These are phyloP conservation scores for Dolichoris vasculosae DNA, from an alignment of 1,140 invertebrate genomes.

Conservation along the genomic window DNA sequence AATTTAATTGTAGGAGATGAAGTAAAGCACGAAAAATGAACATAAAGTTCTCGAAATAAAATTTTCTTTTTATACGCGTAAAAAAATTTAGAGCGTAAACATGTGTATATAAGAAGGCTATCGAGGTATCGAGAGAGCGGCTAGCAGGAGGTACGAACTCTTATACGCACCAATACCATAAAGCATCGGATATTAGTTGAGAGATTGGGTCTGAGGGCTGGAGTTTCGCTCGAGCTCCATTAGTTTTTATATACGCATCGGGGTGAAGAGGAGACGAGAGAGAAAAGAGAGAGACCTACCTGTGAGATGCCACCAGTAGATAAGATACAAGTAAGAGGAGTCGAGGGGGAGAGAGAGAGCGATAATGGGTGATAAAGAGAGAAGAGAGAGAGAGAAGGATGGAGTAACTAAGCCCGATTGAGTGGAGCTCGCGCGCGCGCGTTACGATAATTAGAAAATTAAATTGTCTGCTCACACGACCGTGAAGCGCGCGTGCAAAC, in stretches of 20 bases:
- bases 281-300: constrained; percentile 56
- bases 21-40: neutral
- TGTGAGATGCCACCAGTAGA: constrained; percentile 69
- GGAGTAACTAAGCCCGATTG: constrained; percentile 55
- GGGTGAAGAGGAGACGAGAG: constrained; percentile 8
- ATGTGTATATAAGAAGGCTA: neutral
- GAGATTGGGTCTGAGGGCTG: constrained; percentile 64
- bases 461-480: constrained; percentile 65
- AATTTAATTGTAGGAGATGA: neutral
- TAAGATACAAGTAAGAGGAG: constrained; percentile 61
- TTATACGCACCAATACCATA: constrained; percentile 52
- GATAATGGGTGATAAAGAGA: constrained; percentile 52
- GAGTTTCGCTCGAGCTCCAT: constrained; percentile 63
- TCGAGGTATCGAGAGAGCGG: neutral
- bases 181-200: constrained; percentile 70
- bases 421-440: constrained; percentile 54
- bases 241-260: constrained; percentile 69
- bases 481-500: constrained; percentile 51
- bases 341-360: constrained; percentile 31
- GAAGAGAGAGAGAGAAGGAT: constrained; percentile 53
- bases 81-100: neutral
- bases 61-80: neutral
- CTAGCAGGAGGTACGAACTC: neutral
- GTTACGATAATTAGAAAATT: constrained; percentile 75
- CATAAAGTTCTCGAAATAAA: neutral